Evolutionary conservation across 1,140 invertebrate genomes (phyloP).

Genomic region (Yoshiicerus persimilis): DNA sequence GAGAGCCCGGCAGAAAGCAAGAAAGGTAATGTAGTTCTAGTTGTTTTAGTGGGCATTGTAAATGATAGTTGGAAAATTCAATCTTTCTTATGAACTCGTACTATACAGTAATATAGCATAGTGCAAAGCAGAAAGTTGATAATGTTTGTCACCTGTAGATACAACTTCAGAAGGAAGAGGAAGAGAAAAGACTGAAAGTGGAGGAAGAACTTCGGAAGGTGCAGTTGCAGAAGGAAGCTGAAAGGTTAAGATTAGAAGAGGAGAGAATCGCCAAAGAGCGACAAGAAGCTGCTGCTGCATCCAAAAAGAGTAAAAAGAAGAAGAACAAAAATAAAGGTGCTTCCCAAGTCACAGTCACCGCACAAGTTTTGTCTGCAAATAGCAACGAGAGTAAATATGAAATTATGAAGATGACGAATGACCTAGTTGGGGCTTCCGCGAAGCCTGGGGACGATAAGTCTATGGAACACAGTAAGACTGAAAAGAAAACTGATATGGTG

Average conservation of each 20-base stretch:
- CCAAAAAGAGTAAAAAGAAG: slow-evolving; percentile 24
- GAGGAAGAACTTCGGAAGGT: background rate
- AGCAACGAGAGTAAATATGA: too few relatives aligned
- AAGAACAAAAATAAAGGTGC: slow-evolving; percentile 28
- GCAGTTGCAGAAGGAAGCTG: slow-evolving; percentile 12
- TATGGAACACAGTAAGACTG: background rate
- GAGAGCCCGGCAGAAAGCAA: slow-evolving; percentile 32
- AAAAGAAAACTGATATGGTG: slow-evolving; percentile 35
- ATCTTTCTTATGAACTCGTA: too few relatives aligned
- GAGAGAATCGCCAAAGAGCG: background rate
- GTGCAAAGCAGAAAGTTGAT: too few relatives aligned
- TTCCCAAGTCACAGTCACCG: too few relatives aligned
- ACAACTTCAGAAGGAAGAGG: background rate
- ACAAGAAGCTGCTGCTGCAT: background rate
- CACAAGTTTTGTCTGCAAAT: too few relatives aligned
- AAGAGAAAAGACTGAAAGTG: background rate
- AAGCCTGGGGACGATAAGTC: background rate
- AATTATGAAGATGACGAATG: background rate
- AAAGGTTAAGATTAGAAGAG: background rate
- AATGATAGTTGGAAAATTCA: too few relatives aligned
- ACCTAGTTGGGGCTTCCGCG: background rate
- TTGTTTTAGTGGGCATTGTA: too few relatives aligned
- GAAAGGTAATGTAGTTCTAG: slow-evolving; percentile 13
- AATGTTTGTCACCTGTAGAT: too few relatives aligned
- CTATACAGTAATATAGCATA: too few relatives aligned